Evolutionary conservation across 2,888 invertebrate genomes (phyloP).

Genomic region (Drosophila siamana): DNA sequence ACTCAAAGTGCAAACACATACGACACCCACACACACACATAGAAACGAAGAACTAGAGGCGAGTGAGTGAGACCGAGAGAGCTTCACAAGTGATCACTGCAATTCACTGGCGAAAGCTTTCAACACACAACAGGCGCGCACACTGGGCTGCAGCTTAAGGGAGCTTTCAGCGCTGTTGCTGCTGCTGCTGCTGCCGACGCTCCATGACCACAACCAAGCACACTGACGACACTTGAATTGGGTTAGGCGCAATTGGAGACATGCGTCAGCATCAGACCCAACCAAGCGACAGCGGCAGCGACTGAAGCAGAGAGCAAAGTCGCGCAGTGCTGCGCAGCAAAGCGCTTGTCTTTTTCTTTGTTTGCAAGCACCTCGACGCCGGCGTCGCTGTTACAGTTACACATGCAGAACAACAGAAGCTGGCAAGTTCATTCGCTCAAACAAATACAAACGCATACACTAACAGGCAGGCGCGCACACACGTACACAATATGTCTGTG

Average conservation of each 20-base stretch:
- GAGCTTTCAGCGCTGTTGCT: constrained; percentile 40
- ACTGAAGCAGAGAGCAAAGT: constrained; percentile 5
- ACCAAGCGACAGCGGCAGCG: constrained; percentile 3
- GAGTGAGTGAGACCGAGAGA: neutral
- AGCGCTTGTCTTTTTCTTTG: constrained; percentile 43
- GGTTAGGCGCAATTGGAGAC: constrained; percentile 70
- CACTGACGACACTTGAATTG: constrained; percentile 69
- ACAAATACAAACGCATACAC: constrained; percentile 14
- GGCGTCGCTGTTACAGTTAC: constrained; percentile 40
- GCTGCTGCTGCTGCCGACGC: neutral
- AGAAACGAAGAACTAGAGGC: neutral
- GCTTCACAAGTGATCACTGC: constrained; percentile 14
- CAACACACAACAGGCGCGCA: neutral
- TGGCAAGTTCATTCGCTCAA: constrained; percentile 35
- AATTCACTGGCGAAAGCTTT: constrained; percentile 47
- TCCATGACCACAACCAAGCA: constrained; percentile 53
- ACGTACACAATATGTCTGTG: neutral
- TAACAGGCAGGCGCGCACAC: constrained; percentile 4
- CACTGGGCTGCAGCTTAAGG: constrained; percentile 25
- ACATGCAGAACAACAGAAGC: constrained; percentile 26
- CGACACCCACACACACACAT: neutral
- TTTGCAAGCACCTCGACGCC: constrained; percentile 27
- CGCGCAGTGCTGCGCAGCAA: constrained; percentile 1
- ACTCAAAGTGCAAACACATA: constrained; percentile 18
- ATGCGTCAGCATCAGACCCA: constrained; percentile 50